Conservation (phyloP, 1,140 invertebrate species). For the Platyscapa corneri region DNA sequence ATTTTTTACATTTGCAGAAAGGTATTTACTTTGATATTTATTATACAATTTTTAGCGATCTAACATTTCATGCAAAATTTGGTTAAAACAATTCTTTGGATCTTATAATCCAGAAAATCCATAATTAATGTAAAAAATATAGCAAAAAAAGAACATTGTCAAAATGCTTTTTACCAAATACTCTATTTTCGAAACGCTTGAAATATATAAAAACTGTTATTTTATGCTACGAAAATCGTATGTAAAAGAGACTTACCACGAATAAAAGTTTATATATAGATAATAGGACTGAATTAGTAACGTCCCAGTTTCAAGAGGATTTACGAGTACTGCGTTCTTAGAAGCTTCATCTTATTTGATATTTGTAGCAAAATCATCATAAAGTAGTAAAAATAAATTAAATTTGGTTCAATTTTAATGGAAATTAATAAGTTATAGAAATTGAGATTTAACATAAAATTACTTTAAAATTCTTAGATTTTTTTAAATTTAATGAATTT, state of each 20-base stretch:
- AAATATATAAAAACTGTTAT: background rate
- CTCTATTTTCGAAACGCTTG: background rate
- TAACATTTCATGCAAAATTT: too few relatives aligned
- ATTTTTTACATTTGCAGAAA: too few relatives aligned
- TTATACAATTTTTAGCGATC: too few relatives aligned
- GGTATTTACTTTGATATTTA: too few relatives aligned
- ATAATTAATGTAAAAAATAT: background rate
- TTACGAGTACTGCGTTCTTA: background rate
- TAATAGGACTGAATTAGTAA: background rate
- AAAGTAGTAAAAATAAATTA: background rate
- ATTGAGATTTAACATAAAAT: background rate
- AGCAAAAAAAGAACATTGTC: background rate
- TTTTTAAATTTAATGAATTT: too few relatives aligned
- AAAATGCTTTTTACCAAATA: background rate
- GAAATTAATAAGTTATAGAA: background rate
- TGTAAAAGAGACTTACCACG: background rate
- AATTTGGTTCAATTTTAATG: background rate
- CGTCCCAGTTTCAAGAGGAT: background rate
- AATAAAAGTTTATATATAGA: background rate
- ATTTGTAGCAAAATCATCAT: background rate
- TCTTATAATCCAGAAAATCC: too few relatives aligned
- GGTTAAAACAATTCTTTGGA: too few relatives aligned
- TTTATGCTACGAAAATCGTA: background rate
- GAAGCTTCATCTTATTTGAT: background rate
- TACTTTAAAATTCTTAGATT: too few relatives aligned